A percentile compares a stretch with the other conserved stretches of the same genome.
Evolutionary conservation across 2,888 invertebrate species (phyloP).

Genomic region (Liposcelis brunnea): DNA sequence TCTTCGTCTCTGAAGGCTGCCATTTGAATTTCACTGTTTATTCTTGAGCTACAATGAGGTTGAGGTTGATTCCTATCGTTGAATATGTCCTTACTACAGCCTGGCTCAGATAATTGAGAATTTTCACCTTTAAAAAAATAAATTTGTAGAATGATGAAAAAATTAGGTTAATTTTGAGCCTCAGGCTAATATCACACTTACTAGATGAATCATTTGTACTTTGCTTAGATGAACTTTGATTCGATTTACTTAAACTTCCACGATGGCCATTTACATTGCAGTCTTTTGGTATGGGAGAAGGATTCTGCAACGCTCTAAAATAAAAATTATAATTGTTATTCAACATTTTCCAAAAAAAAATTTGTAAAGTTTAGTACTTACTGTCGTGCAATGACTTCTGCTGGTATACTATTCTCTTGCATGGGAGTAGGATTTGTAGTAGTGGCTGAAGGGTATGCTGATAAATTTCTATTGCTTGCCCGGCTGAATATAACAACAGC

Average conservation of each 20-base stretch:
- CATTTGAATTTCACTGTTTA: slow-evolving; percentile 22
- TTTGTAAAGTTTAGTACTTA: neutral
- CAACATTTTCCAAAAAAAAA: slow-evolving; percentile 22
- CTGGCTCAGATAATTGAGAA: neutral
- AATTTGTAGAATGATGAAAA: too few relatives aligned
- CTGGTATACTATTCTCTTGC: neutral
- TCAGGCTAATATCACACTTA: too few relatives aligned
- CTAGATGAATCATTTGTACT: slow-evolving; percentile 13
- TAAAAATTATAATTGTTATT: too few relatives aligned
- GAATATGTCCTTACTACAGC: neutral
- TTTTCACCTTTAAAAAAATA: too few relatives aligned
- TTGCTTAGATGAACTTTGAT: slow-evolving; percentile 12
- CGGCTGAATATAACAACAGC: neutral
- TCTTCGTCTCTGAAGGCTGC: slow-evolving; percentile 35
- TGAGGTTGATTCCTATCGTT: neutral
- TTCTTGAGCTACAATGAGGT: neutral
- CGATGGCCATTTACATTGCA: slow-evolving; percentile 56
- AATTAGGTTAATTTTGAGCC: too few relatives aligned
- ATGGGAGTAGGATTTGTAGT: too few relatives aligned
- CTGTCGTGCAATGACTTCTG: neutral
- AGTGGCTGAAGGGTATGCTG: neutral
- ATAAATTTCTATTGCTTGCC: too few relatives aligned
- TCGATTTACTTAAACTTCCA: slow-evolving; percentile 30
- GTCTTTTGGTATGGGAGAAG: slow-evolving; percentile 41
- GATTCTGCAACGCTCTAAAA: slow-evolving; percentile 11